Base-by-base conservation (phyloP, 2,888 invertebrate genomes). In the Trachelus tabidus region DNA sequence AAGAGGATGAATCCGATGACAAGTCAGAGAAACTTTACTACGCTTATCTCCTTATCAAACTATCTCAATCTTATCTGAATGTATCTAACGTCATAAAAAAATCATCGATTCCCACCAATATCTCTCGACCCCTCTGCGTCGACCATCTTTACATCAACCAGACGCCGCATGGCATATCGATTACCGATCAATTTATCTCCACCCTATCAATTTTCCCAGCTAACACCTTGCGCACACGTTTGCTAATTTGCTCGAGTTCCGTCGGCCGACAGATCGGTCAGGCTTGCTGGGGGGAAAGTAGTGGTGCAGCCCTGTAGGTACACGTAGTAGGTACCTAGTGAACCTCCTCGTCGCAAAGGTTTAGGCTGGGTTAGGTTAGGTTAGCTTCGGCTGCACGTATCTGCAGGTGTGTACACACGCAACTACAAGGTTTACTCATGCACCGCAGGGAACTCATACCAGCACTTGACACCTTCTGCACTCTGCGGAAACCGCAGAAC, bases 221-320 rank as follows among this genome's bases (percentile, higher is more conserved):
- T 78, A 76, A 75, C 73, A 75, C 78, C 76, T 73, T 78, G 68
- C 75, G 68, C 78, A 73, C 71, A 73, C 78, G 73, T 76, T 56
- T 73, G 76, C 78, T 78, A 78, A 78, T 78, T 78, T 73, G 78
- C 78, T 76, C 73, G 34, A 68, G 71, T 34, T 40, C 40, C 75
- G 37, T 23, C 31, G 74, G 74, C 69, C 37, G n/a, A 69, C 37
- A 37, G 71, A 56, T 56, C 56, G 56, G 56, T 56, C 56, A 56
- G 56, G 56, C 56, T 56, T 56, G 56, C 23, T 56, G 56, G 9
- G 23, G 23, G 23, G 6, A 56, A 2, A 23, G 23, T 23, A 23
- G 9, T 23, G 56, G 23, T 2, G 56, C 23, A 23, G 56, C 2
- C 56, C 56, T 56, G 56, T 23, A 56, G 56, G 56, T 56, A 56